Evolutionary conservation across 2,888 invertebrate species (phyloP), one percentile per base, ranked within the genome.

Genomic region (Plagodis dolabraria): DNA sequence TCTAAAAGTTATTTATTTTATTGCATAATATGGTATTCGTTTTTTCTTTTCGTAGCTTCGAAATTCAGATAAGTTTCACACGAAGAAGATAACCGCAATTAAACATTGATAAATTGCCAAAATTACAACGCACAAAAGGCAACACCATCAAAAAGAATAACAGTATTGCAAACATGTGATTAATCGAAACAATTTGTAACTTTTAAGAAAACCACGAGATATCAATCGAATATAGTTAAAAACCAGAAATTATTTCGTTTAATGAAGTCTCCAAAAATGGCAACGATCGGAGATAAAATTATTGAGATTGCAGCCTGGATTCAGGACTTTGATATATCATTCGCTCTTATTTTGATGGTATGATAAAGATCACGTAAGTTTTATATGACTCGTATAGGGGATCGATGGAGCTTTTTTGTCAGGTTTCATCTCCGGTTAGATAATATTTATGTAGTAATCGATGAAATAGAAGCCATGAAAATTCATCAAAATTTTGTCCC

Each of bases 321-420:
- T 79, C 75, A 70, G 69, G 83, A 85, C 84, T 85, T 89, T 90
- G 89, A 90, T 87, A 84, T 86, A 90, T 90, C 83, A 87, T 85
- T 83, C 82, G 61, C 53, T 64, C 62, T 62, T 60, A 57, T 65
- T 60, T 56, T 50, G 63, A 74, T 68, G 68, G 57, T 33, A 51
- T 47, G 88, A 89, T 90, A 85, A 75, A 64, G 40, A 82, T 80
- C 80, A 63, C 70, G 77, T 71, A 85, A 86, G 86, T 86, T 85
- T 86, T 81, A 82, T 78, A 70, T 75, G 71, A 69, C 11, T 68
- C 76, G 68, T 77, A 83, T 84, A 76, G 75, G 51, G 63, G 79
- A 84, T 84, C 77, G 83, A 83, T 81, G 76, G 4, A 22, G 22
- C 22, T 22, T 4, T 4, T 22, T 22, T 22, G 22, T 22, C 22